These are phyloP conservation scores for Crocodylus rhombifer DNA, from an alignment of 2,797 vertebrate species.

Conservation along the genomic window DNA sequence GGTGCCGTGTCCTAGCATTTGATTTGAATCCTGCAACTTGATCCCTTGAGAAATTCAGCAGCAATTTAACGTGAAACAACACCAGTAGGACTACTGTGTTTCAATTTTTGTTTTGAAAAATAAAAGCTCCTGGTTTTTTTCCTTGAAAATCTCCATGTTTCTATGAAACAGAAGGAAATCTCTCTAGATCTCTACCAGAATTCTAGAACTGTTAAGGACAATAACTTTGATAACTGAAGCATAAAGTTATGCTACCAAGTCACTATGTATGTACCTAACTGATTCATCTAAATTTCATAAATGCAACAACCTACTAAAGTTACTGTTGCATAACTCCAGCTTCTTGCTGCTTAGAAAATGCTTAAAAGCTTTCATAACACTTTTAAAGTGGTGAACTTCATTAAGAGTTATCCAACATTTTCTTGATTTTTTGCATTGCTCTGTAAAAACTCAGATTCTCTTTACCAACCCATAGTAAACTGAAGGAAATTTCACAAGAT, in stretches of 20 bases:
- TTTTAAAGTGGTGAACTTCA: background rate
- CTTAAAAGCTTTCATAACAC: background rate
- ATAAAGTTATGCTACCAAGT: background rate
- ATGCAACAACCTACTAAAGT: background rate
- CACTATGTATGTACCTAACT: background rate
- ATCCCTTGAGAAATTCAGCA: background rate
- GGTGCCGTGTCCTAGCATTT: background rate
- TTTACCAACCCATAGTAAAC: background rate
- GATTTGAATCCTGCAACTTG: conserved; percentile 22
- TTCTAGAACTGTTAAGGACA: background rate
- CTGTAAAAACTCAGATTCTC: background rate
- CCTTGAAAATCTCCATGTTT: background rate
- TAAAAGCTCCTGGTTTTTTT: background rate
- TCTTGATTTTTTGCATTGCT: background rate
- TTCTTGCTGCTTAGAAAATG: background rate
- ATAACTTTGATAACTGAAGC: background rate
- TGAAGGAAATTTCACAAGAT: background rate
- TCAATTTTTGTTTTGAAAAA: conserved; percentile 13
- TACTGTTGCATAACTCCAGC: background rate
- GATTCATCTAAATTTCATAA: background rate
- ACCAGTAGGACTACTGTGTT: conserved; percentile 4
- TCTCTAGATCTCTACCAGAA: background rate
- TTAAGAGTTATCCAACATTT: background rate
- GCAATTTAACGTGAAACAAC: background rate
- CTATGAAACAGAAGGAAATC: background rate